phyloP scores from a whole-genome alignment of 2,797 vertebrate species.

The Anguilla obscura region DNA sequence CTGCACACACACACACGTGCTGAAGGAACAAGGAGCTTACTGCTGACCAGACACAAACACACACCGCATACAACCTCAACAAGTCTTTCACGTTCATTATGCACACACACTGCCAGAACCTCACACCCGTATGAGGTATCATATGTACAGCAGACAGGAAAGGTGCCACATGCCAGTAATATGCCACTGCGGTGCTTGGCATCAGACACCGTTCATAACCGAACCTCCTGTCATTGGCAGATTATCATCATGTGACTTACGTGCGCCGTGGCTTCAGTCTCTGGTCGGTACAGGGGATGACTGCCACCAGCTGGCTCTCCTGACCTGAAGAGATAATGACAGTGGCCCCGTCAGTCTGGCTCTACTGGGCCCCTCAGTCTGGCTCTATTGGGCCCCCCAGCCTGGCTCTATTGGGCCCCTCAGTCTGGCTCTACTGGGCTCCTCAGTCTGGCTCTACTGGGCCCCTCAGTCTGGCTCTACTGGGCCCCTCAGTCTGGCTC shows the following conservation, averaged over 20 bases:
- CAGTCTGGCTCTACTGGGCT: not conserved
- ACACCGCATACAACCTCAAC: not conserved
- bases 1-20: not conserved
- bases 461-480: not conserved
- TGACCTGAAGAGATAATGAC: slow-evolving; percentile 59
- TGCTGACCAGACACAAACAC: not conserved
- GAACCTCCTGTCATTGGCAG: not conserved
- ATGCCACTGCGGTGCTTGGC: not conserved
- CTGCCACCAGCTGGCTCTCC: slow-evolving; percentile 64
- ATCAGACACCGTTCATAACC: not conserved
- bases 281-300: slow-evolving; percentile 55
- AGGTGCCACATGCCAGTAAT: not conserved
- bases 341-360: not conserved
- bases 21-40: too few relatives aligned
- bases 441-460: too few relatives aligned
- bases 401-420: too few relatives aligned
- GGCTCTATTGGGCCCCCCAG: not conserved
- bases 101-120: not conserved
- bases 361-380: too few relatives aligned
- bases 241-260: slow-evolving; percentile 33
- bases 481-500: too few relatives aligned
- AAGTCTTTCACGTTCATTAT: not conserved
- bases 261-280: slow-evolving; percentile 52
- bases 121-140: not conserved
- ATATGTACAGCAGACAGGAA: not conserved